Percentiles rank a stretch among this genome's conserved stretches.
Conservation (phyloP, 2,113 vertebrate genomes). For the Pluvialis apricaria region DNA sequence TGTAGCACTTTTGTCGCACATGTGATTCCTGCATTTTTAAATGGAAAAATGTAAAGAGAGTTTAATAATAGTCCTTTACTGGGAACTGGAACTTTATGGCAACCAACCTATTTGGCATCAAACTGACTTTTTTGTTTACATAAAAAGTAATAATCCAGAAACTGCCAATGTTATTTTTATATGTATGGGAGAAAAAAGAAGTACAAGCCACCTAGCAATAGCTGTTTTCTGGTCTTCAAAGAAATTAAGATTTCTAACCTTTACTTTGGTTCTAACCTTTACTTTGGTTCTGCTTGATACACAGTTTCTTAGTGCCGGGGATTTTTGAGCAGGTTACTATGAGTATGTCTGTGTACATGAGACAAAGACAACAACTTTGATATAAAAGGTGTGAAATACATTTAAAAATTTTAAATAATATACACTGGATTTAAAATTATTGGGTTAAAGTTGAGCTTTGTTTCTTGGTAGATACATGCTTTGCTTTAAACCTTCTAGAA, state of each 20-base stretch:
- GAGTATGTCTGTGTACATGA: neutral
- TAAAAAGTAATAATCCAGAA: neutral
- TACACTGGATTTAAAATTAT: neutral
- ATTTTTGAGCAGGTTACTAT: constrained; percentile 2
- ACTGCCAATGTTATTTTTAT: neutral
- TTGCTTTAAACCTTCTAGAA: neutral
- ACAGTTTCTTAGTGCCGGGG: neutral
- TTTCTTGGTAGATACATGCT: neutral
- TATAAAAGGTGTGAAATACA: neutral
- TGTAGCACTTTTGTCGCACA: neutral
- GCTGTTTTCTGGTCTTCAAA: neutral
- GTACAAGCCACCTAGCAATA: neutral
- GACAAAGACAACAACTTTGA: neutral
- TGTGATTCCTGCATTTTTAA: neutral
- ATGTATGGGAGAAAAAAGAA: neutral
- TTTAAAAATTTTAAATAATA: neutral
- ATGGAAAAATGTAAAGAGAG: neutral
- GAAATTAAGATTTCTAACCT: neutral
- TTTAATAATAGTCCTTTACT: neutral
- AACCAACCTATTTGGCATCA: neutral
- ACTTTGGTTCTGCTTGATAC: neutral
- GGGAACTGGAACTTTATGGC: neutral
- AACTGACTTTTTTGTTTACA: neutral
- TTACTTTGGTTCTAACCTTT: neutral
- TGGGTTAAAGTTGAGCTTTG: neutral